These are phyloP conservation scores for Carcina quercana DNA, from an alignment of 2,888 invertebrate genomes.

Conservation along the genomic window DNA sequence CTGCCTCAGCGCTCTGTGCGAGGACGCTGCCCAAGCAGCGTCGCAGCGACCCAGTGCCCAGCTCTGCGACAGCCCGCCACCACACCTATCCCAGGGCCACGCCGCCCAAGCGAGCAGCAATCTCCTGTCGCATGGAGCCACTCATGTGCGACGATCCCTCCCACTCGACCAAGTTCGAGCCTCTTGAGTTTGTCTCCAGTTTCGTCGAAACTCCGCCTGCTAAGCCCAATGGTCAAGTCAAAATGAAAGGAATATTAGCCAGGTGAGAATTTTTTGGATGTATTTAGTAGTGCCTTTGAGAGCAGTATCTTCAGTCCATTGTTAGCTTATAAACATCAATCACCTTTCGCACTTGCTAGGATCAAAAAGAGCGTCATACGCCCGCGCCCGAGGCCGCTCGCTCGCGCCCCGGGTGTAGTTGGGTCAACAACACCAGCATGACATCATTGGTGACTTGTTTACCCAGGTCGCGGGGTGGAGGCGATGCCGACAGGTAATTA, in stretches of 20 bases:
- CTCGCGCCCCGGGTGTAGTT: constrained; percentile 25
- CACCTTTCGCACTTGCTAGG: too few species aligned
- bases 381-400: background rate
- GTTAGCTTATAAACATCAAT: too few species aligned
- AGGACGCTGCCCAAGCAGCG: constrained; percentile 65
- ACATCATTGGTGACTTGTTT: constrained; percentile 60
- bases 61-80: constrained; percentile 40
- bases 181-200: constrained; percentile 32
- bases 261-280: too few species aligned
- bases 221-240: constrained; percentile 39
- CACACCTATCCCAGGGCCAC: constrained; percentile 61
- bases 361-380: background rate
- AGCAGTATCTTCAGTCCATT: too few species aligned
- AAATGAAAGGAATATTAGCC: constrained; percentile 53
- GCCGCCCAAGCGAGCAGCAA: constrained; percentile 49
- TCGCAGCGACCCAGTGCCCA: constrained; percentile 41
- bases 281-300: too few species aligned
- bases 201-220: constrained; percentile 21
- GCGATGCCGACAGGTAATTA: constrained; percentile 51
- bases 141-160: constrained; percentile 36
- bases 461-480: constrained; percentile 49
- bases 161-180: constrained; percentile 30
- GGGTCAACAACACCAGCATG: constrained; percentile 64
- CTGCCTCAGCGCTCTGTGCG: constrained; percentile 60
- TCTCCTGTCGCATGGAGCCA: constrained; percentile 56